phyloP scores from a whole-genome alignment of 2,113 vertebrate species.

The Platysternon megacephalum region DNA sequence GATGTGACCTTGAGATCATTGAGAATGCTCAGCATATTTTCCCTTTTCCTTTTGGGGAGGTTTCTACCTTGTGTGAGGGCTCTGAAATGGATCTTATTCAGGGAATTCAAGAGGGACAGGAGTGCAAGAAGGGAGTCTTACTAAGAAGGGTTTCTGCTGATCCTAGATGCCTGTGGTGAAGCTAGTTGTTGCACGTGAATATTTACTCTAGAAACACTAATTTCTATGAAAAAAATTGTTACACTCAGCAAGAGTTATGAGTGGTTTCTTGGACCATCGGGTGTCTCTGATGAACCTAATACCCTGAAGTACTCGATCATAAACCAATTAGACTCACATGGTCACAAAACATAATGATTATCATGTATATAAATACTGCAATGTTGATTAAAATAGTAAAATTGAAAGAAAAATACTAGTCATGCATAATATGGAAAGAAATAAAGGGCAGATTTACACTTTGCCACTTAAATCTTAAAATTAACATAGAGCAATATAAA shows the following conservation, averaged over 20 bases:
- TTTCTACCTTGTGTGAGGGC: neutral
- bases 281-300: too few species aligned
- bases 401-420: neutral
- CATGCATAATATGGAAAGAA: neutral
- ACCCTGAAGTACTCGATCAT: neutral
- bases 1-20: neutral
- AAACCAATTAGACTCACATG: neutral
- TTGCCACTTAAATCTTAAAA: neutral
- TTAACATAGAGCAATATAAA: neutral
- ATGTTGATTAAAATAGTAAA: neutral
- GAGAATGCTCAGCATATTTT: neutral
- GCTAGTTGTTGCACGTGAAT: neutral
- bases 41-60: neutral
- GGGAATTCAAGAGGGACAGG: neutral
- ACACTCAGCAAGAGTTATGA: neutral
- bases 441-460: neutral
- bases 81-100: neutral
- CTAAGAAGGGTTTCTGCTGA: neutral
- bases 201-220: neutral
- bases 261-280: neutral
- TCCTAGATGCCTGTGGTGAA: neutral
- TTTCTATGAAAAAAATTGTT: neutral
- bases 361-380: neutral
- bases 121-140: neutral
- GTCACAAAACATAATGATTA: neutral